A percentile compares a stretch with the other conserved stretches of the same genome.
These are phyloP conservation scores for Muscicapa comitata DNA, from an alignment of 2,797 vertebrate species.

Conservation along the genomic window DNA sequence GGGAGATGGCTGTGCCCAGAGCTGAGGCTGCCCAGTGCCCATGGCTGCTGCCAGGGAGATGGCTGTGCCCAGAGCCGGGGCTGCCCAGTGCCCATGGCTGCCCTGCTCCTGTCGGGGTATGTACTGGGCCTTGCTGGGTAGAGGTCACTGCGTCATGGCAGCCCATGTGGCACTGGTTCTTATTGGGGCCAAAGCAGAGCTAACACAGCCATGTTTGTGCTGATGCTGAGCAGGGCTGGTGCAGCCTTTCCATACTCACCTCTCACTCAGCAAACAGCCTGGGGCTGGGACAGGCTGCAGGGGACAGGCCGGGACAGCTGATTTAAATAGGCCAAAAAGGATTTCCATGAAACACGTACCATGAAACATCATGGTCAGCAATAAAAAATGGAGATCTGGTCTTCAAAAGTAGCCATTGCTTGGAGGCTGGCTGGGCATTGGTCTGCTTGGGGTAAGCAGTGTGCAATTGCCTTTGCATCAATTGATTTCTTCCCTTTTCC, in stretches of 20 bases:
- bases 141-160: neutral
- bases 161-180: rapidly evolving
- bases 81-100: too few species aligned
- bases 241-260: too few species aligned
- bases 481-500: neutral
- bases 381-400: neutral
- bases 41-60: too few species aligned
- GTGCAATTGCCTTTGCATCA: rapidly evolving
- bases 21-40: too few species aligned
- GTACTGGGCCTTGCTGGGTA: too few species aligned
- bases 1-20: too few species aligned
- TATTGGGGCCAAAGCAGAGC: neutral
- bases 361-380: neutral
- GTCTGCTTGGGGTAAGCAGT: rapidly evolving
- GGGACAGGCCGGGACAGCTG: rapidly evolving
- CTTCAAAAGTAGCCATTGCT: neutral
- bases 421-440: neutral
- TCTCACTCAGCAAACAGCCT: neutral
- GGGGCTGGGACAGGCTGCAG: neutral
- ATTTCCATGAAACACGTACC: rapidly evolving
- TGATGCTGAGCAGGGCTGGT: neutral
- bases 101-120: too few species aligned
- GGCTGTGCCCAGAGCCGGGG: too few species aligned
- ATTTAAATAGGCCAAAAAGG: neutral
- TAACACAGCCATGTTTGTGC: neutral